A percentile compares a stretch with the other conserved stretches of the same genome.
phyloP scores from a whole-genome alignment of 2,888 invertebrate genomes.

The Fragum whitleyi region DNA sequence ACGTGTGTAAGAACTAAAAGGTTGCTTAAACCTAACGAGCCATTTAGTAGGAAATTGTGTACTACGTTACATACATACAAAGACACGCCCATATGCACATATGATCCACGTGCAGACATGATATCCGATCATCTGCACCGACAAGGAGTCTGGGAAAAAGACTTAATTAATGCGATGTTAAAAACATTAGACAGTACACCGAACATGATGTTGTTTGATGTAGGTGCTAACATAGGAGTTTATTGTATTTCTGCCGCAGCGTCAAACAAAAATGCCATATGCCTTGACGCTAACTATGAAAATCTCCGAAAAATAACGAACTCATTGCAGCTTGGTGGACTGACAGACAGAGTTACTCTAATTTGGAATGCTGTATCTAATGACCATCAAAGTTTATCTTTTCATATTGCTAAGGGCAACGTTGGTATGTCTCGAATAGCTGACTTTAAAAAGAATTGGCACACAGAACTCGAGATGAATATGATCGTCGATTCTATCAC shows the following conservation, averaged over 20 bases:
- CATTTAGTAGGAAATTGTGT: neutral
- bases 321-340: neutral
- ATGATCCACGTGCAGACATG: neutral
- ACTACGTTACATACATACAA: neutral
- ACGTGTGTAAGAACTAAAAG: no score
- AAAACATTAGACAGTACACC: neutral
- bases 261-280: neutral
- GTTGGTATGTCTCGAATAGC: no score
- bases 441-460: slow-evolving; percentile 3
- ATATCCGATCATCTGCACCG: neutral
- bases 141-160: neutral
- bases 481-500: neutral
- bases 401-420: no score
- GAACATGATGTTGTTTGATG: slow-evolving; percentile 10
- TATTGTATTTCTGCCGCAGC: slow-evolving; percentile 3
- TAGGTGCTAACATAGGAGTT: slow-evolving; percentile 7
- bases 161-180: neutral
- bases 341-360: neutral
- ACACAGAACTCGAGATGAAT: neutral
- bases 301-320: slow-evolving; percentile 9
- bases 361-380: slow-evolving; percentile 25
- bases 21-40: no score
- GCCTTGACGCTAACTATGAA: slow-evolving; percentile 3
- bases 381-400: no score
- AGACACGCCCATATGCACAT: slow-evolving; percentile 3